Base-by-base conservation (phyloP, 2,888 invertebrate genomes). In the Fragum sueziense region DNA sequence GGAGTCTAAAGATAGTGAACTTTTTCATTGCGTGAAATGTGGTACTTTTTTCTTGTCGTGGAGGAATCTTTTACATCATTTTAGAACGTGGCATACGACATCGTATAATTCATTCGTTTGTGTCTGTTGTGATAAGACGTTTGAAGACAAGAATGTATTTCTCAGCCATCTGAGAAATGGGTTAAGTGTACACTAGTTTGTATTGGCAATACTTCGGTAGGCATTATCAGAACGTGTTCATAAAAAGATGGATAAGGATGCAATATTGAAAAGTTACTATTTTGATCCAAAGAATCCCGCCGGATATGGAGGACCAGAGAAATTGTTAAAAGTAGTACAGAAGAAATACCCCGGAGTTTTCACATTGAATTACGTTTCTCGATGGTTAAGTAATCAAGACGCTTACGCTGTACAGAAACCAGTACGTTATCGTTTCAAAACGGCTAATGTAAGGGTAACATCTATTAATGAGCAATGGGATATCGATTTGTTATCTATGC, bases 321-420 rank as follows among this genome's bases (percentile, higher is more conserved):
- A 57, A 27, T 14, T 57, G 57, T 57, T 57, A 57, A 57, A 57
- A 57, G 57, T 27, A 57, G 57, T 57, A 7, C 25, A 57, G 57
- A 57, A 57, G 14, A 57, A 57, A 14, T 57, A 22, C 59, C 78
- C 78, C 11, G 69, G 78, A 11, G n/a, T 65, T 33, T 82, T 82
- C 61, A 79, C 73, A 6, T 22, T 70, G 9, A 17, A 54, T 59
- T 71, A 74, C 54, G 61, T 79, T 20, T 33, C 65, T 67, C 70
- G 77, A 11, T 79, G 82, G 79, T 67, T 80, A 37, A 76, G 70
- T n/a, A 65, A 77, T 67, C 70, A 80, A 51, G 80, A 80, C 59
- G 74, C 74, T 4, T 80, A 80, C 31, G 70, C 77, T 20, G 52
- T 83, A 7, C 80, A 80, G 33, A 83, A 79, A 57, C 47, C 74